Conservation (phyloP, 1,140 invertebrate genomes). For the Sitobion miscanthi region DNA sequence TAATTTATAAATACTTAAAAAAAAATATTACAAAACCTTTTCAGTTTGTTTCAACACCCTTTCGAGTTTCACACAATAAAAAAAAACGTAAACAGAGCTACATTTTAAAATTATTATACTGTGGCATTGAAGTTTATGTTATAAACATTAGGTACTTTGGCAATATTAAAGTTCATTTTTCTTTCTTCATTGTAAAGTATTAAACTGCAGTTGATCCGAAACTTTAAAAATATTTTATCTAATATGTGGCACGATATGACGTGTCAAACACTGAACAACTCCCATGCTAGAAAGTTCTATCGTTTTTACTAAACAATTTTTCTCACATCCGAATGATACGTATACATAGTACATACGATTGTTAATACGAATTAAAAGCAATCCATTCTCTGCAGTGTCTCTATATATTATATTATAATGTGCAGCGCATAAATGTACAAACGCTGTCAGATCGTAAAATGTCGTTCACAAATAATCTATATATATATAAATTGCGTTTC, state of each 20-base stretch:
- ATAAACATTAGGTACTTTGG: background rate
- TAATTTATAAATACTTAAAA: background rate
- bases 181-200: background rate
- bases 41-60: background rate
- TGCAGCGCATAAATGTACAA: background rate
- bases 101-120: background rate
- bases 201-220: background rate
- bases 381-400: background rate
- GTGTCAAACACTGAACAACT: background rate
- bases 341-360: background rate
- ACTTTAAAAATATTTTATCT: conserved; percentile 10
- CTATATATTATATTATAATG: background rate
- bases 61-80: background rate
- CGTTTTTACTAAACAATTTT: background rate
- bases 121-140: background rate
- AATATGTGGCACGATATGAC: background rate
- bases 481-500: background rate
- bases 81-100: background rate
- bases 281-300: background rate
- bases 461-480: background rate
- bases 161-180: background rate
- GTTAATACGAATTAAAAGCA: background rate
- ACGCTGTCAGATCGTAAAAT: background rate
- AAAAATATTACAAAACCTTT: background rate
- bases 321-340: background rate